Evolutionary conservation across 2,113 vertebrate genomes (phyloP), one percentile per base, ranked within the genome.

Genomic region (Neoarius graeffei): DNA sequence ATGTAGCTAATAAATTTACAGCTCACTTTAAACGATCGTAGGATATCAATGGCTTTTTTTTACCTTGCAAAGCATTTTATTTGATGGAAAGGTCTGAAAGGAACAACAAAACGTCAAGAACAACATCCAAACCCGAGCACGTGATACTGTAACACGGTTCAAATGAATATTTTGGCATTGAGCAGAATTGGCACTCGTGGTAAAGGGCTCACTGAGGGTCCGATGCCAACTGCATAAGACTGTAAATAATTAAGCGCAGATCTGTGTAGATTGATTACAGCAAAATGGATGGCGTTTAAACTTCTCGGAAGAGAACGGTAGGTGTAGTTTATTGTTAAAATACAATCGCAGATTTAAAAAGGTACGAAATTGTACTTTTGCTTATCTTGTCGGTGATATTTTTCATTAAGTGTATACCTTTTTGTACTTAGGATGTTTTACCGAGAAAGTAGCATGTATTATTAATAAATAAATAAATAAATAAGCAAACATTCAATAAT

Each of bases 231-330:
- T 30, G 54, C 52, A 57, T 80, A 80, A 30, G 77, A 80, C 54
- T 80, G 77, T 30, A 80, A 80, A 80, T 80, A 80, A 80, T 80
- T 80, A 57, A 80, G n/a, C n/a, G 8, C n/a, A 15, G 15, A 57
- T 80, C 14, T 9, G 52, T 30, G 23, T 56, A 80, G n/a, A 80
- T 80, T 19, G 77, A 80, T 80, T 56, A 80, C 54, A 30, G n/a
- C 54, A 20, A 81, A 80, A 35, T 1, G 17, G 54, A 19, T 4
- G 54, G 15, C 0, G 27, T 30, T 81, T 30, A 35, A 81, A 81
- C n/a, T 10, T 81, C 56, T 59, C 27, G 20, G 7, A 13, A 77
- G 77, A 27, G 25, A 52, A 77, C 13, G 27, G 25, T 14, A 27
- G 25, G 52, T 79, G 54, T 2, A 25, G 48, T 15, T 52, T n/a